Evolutionary conservation across 2,113 vertebrate species (phyloP).

Genomic region (Solenodon paradoxus): DNA sequence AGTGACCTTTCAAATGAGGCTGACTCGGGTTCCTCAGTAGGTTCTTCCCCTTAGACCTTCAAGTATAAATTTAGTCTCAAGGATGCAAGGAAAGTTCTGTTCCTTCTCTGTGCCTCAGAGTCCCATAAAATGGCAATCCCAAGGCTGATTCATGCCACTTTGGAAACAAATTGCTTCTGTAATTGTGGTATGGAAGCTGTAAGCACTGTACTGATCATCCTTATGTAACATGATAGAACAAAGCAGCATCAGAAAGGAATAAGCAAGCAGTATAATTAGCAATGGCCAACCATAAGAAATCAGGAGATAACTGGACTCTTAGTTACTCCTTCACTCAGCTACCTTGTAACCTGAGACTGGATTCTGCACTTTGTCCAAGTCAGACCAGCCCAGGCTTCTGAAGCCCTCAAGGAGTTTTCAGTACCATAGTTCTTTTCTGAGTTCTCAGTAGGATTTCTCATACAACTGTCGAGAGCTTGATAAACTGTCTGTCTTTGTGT

Average conservation of each 20-base stretch:
- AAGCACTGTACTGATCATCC: not conserved
- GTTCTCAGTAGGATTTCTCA: not conserved
- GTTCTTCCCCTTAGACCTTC: not conserved
- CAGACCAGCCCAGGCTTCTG: not conserved
- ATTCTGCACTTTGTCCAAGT: not conserved
- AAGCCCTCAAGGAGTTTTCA: not conserved
- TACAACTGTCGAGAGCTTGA: not conserved
- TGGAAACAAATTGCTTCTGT: conserved; percentile 16
- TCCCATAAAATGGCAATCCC: not conserved
- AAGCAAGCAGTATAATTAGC: conserved; percentile 4
- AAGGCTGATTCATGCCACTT: not conserved
- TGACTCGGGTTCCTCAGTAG: not conserved
- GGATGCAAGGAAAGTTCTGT: not conserved
- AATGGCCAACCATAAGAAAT: not conserved
- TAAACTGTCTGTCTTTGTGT: conserved; percentile 60
- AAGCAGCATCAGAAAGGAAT: not conserved
- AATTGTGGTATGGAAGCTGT: not conserved
- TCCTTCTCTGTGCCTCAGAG: not conserved
- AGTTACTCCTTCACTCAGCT: not conserved
- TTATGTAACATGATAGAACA: conserved; percentile 15
- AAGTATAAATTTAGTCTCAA: not conserved
- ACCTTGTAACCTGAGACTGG: not conserved
- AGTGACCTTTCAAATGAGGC: not conserved
- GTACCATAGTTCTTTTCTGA: not conserved
- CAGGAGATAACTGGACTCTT: not conserved